Evolutionary conservation across 1,140 invertebrate species (phyloP), one percentile per base, ranked within the genome.

Genomic region (Schlechtendalia chinensis): DNA sequence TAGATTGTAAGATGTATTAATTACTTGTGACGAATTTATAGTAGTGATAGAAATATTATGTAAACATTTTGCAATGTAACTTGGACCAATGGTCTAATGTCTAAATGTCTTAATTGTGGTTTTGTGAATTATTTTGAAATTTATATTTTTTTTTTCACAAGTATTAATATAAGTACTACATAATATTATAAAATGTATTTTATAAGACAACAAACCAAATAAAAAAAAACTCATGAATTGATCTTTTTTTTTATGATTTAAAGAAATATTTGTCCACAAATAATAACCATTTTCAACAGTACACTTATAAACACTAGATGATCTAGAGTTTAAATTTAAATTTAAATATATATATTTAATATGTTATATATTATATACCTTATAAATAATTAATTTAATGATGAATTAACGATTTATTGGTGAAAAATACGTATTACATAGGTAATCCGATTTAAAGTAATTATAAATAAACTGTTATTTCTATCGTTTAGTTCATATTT

Each of bases 1-100:
- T 59, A 75, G 27, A 75, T 58, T 75, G 16, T 77, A 58, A 75
- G 54, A 59, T 22, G 4, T 58, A 16, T 53, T 72, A 54, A 71
- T 71, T 19, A 75, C 39, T 58, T 47, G 3, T 77, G 54, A 77
- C 72, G 72, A 77, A 77, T 77, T 77, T 59, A 58, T 77, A 75
- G 8, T 39, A 58, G 1, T 75, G 39, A 74, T 80, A 69, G 17
- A 81, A 65, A 19, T 17, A 32, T 58, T 67, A 47, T 53, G 17
- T 72, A 54, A 72, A 72, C 24, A 72, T 71, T 50, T 69, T 11
- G 32, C 8, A 71, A 71, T 53, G 14, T 27, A 29, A 27, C 29
- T 53, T 53, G 17, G 6, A 45, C 63, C 65, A 54, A 12, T 45
- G 45, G 32, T 39, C 22, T 56, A 19, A 24, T 58, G 22, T 58